These are phyloP conservation scores for Lichenostomus cassidix DNA, from an alignment of 2,113 vertebrate genomes.

Conservation along the genomic window DNA sequence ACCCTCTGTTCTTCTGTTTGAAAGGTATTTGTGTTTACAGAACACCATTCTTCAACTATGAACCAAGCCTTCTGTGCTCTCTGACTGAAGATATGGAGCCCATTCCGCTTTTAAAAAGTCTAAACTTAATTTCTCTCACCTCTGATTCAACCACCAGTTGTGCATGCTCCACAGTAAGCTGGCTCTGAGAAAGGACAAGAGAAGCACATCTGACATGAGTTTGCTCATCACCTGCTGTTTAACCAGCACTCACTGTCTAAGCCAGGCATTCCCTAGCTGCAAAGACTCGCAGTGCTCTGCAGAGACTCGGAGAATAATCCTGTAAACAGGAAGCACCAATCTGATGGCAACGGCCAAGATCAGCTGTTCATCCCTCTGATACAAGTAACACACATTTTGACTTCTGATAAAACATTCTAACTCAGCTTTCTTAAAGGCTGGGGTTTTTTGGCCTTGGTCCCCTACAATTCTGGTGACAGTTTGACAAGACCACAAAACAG, in stretches of 20 bases:
- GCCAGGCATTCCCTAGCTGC: slow-evolving; percentile 56
- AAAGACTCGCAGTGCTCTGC: slow-evolving; percentile 34
- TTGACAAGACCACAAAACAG: neutral
- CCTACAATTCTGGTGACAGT: neutral
- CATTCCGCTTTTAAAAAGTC: neutral
- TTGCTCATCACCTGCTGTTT: slow-evolving; percentile 69
- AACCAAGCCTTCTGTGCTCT: slow-evolving; percentile 6
- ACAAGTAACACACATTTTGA: neutral
- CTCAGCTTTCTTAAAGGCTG: neutral
- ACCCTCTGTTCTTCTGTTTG: slow-evolving; percentile 56
- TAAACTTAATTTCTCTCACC: slow-evolving; percentile 6
- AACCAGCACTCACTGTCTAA: slow-evolving; percentile 49
- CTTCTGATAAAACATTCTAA: slow-evolving; percentile 3
- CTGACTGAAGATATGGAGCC: slow-evolving; percentile 30
- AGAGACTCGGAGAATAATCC: neutral
- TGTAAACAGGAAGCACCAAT: slow-evolving; percentile 67
- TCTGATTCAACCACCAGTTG: slow-evolving; percentile 1
- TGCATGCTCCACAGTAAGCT: neutral
- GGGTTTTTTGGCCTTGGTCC: neutral
- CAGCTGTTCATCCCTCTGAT: slow-evolving; percentile 13
- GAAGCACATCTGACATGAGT: slow-evolving; percentile 55
- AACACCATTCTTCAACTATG: slow-evolving; percentile 45
- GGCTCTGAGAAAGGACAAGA: slow-evolving; percentile 23
- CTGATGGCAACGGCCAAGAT: slow-evolving; percentile 48
- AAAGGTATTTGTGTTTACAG: slow-evolving; percentile 55